Evolutionary conservation across 2,888 invertebrate species (phyloP).

Genomic region (Phymatocera aterrima): DNA sequence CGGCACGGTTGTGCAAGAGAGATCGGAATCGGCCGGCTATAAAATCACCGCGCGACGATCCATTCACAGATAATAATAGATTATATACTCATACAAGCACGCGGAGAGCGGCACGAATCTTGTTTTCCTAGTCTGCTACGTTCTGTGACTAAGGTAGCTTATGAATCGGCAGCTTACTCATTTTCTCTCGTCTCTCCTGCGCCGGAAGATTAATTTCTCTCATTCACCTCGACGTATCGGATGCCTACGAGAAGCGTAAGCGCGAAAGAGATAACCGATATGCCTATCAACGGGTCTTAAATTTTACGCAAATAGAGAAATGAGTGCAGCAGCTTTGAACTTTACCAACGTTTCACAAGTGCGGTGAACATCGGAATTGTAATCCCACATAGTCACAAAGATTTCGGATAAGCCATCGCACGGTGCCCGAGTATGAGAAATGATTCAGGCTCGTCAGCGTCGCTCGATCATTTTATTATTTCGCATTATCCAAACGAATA

Average conservation of each 20-base stretch:
- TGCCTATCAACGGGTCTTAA: too few relatives aligned
- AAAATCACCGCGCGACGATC: background rate
- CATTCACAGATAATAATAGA: constrained; percentile 21
- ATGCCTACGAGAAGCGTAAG: too few relatives aligned
- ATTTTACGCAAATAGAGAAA: background rate
- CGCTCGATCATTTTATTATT: background rate
- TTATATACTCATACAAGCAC: background rate
- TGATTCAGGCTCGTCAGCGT: background rate
- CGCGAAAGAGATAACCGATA: too few relatives aligned
- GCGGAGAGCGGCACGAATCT: background rate
- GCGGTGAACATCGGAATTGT: background rate
- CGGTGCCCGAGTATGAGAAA: background rate
- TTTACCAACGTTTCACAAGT: background rate
- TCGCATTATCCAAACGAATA: background rate
- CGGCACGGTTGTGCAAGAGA: background rate
- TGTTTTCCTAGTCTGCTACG: background rate
- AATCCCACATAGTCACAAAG: background rate
- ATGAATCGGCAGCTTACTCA: background rate
- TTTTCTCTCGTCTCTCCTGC: background rate
- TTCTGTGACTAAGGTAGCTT: background rate
- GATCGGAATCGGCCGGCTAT: background rate
- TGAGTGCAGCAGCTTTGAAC: background rate
- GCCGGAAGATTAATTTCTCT: background rate
- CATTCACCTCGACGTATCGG: too few relatives aligned
- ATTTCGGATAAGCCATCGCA: constrained; percentile 2